A percentile compares a stretch with the other conserved stretches of the same genome.
These are phyloP conservation scores for Tillus elongatus DNA, from an alignment of 2,888 invertebrate genomes.

Conservation along the genomic window DNA sequence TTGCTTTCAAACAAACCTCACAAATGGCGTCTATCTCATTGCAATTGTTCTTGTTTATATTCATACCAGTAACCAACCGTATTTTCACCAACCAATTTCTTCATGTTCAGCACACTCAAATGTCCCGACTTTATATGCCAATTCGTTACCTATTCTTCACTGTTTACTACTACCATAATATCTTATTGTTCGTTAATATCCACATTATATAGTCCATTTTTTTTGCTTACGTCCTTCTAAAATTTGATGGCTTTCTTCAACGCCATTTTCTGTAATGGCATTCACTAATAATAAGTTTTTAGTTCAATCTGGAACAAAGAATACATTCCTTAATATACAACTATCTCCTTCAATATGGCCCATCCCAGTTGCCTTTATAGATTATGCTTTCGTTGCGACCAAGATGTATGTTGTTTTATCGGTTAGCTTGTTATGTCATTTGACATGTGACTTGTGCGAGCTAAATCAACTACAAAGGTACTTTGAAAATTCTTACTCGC, in stretches of 20 bases:
- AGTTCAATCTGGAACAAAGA: conserved; percentile 7
- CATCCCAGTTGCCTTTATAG: neutral
- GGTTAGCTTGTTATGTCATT: neutral
- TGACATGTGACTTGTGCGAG: conserved; percentile 1
- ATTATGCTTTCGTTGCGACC: conserved; percentile 4
- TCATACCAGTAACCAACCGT: conserved; percentile 5
- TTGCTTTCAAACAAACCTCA: conserved; percentile 2
- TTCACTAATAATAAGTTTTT: conserved; percentile 6
- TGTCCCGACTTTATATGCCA: conserved; percentile 7
- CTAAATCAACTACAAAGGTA: conserved; percentile 5
- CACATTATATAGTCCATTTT: too few relatives aligned
- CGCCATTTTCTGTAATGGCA: conserved; percentile 5
- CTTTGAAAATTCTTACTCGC: neutral
- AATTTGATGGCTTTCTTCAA: conserved; percentile 6
- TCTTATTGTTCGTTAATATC: too few relatives aligned
- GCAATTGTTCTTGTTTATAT: neutral
- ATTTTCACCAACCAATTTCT: neutral
- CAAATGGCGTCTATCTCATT: neutral
- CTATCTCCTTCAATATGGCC: too few relatives aligned
- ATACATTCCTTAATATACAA: conserved; percentile 8
- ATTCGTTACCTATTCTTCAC: too few relatives aligned
- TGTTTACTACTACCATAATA: too few relatives aligned
- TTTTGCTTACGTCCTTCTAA: too few relatives aligned
- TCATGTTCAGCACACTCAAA: neutral
- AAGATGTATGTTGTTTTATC: too few relatives aligned